Evolutionary conservation across 92 coral and sea anemone genomes (phyloP).

Genomic region (Paramuricea clavata): DNA sequence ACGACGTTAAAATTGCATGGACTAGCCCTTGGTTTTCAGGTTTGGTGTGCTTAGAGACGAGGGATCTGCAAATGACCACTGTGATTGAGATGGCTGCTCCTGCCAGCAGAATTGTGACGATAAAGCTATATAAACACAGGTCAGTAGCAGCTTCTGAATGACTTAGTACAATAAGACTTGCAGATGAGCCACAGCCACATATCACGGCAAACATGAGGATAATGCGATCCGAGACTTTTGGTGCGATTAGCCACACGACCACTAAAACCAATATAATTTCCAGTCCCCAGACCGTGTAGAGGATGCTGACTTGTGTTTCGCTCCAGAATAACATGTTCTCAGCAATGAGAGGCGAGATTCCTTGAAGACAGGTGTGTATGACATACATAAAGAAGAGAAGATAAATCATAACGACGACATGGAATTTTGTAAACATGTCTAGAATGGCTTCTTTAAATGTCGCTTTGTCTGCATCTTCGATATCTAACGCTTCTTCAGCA

Average conservation of each 20-base stretch:
- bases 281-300: slow-evolving; percentile 9
- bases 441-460: background rate
- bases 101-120: background rate
- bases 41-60: slow-evolving; percentile 12
- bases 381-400: slow-evolving; percentile 13
- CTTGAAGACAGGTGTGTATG: slow-evolving; percentile 16
- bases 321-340: background rate
- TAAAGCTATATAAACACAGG: background rate
- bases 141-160: background rate
- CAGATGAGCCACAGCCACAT: background rate
- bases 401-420: slow-evolving; percentile 3
- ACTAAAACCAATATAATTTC: slow-evolving; percentile 10
- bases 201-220: background rate
- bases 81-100: background rate
- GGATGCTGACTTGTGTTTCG: background rate
- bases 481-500: background rate
- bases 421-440: slow-evolving; percentile 13
- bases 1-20: slow-evolving; percentile 10
- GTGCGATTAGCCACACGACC: slow-evolving; percentile 8
- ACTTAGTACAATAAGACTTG: background rate
- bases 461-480: background rate
- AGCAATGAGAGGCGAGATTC: slow-evolving; percentile 1
- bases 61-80: background rate
- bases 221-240: background rate
- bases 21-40: slow-evolving; percentile 2